phyloP scores from a whole-genome alignment of 2,888 invertebrate species.

The Carabus problematicus region DNA sequence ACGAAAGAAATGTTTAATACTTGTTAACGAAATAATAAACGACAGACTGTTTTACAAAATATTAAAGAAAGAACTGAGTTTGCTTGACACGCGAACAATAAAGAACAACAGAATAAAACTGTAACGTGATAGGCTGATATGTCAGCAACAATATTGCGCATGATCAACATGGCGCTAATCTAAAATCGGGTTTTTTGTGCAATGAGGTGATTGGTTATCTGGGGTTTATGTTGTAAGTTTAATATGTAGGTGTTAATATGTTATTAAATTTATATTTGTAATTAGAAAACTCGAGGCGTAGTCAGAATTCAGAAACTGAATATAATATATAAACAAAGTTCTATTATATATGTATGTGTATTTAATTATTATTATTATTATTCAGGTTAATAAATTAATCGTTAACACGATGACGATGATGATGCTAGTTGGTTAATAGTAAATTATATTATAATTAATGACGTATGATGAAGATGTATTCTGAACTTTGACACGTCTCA shows the following conservation, averaged over 20 bases:
- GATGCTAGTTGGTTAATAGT: slow-evolving; percentile 30
- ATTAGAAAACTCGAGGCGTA: slow-evolving; percentile 24
- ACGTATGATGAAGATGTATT: slow-evolving; percentile 45
- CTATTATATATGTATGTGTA: slow-evolving; percentile 41
- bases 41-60: slow-evolving; percentile 38
- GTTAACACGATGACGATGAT: slow-evolving; percentile 13
- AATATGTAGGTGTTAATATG: slow-evolving; percentile 40
- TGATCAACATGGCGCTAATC: slow-evolving; percentile 21
- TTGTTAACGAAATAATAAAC: slow-evolving; percentile 9
- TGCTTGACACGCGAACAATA: slow-evolving; percentile 29
- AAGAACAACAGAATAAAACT: slow-evolving; percentile 27
- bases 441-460: slow-evolving; percentile 22
- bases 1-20: slow-evolving; percentile 14
- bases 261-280: slow-evolving; percentile 40
- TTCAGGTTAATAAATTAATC: slow-evolving; percentile 50
- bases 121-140: slow-evolving; percentile 25
- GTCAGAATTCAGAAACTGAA: slow-evolving; percentile 30
- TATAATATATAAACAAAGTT: slow-evolving; percentile 36
- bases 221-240: slow-evolving; percentile 48
- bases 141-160: slow-evolving; percentile 17
- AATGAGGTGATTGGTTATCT: slow-evolving; percentile 78
- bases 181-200: slow-evolving; percentile 84
- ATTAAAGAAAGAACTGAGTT: slow-evolving; percentile 34
- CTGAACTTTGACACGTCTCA: slow-evolving; percentile 57
- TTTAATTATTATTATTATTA: slow-evolving; percentile 42